These are phyloP conservation scores for Hylyphantes graminicola DNA, from an alignment of 1,140 invertebrate species.

Conservation along the genomic window DNA sequence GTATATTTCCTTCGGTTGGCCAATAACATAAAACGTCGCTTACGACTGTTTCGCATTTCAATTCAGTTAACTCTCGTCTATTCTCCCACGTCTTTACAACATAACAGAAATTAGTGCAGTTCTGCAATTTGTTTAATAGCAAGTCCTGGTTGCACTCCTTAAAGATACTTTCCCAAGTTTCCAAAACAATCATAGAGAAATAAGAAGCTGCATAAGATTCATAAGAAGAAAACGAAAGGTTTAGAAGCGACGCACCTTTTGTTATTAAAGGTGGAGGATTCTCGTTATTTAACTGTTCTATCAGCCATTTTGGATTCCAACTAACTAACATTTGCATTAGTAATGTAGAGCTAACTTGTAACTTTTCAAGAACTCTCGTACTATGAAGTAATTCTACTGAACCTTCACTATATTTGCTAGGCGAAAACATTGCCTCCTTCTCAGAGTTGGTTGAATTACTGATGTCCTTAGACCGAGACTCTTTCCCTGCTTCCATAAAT, in stretches of 20 bases:
- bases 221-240: slow-evolving; percentile 10
- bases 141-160: neutral
- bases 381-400: neutral
- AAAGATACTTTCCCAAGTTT: slow-evolving; percentile 30
- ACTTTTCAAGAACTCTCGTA: neutral
- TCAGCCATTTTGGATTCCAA: slow-evolving; percentile 47
- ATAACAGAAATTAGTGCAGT: slow-evolving; percentile 1
- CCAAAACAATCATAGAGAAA: slow-evolving; percentile 11
- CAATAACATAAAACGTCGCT: slow-evolving; percentile 58
- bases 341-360: neutral
- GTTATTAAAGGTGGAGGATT: slow-evolving; percentile 18
- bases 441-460: too few species aligned
- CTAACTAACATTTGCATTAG: slow-evolving; percentile 20
- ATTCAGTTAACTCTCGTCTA: slow-evolving; percentile 43
- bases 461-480: neutral
- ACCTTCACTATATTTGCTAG: neutral
- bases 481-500: neutral
- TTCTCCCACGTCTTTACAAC: neutral
- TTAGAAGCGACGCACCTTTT: slow-evolving; percentile 4
- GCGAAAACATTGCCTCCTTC: neutral
- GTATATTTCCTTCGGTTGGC: slow-evolving; percentile 24
- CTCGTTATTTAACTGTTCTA: slow-evolving; percentile 1
- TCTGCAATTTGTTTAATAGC: neutral
- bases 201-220: slow-evolving; percentile 5
- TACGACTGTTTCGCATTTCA: slow-evolving; percentile 64